phyloP scores from a whole-genome alignment of 2,888 invertebrate genomes.

The Hartigia nigra region DNA sequence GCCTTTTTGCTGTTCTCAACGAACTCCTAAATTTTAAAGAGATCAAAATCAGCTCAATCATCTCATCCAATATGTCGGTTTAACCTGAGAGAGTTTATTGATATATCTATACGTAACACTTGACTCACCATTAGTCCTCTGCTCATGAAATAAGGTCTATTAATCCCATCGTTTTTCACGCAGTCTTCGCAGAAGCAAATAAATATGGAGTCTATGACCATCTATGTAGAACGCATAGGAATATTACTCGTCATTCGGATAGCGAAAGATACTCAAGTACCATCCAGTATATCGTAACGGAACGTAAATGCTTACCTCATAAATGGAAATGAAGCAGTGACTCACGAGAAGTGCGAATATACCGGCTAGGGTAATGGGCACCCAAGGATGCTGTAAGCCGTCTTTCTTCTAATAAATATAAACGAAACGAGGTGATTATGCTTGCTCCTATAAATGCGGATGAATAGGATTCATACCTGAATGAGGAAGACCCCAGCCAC shows the following conservation, averaged over 20 bases:
- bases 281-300: background rate
- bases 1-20: constrained; percentile 73
- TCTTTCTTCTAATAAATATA: constrained; percentile 67
- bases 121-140: constrained; percentile 71
- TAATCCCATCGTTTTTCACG: constrained; percentile 73
- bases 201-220: constrained; percentile 77
- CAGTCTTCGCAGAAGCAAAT: constrained; percentile 78
- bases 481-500: constrained; percentile 72
- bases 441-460: constrained; percentile 7
- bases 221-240: constrained; percentile 43
- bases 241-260: too few relatives aligned
- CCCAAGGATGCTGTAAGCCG: constrained; percentile 71
- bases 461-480: constrained; percentile 63
- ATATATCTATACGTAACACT: too few relatives aligned
- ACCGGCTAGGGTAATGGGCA: constrained; percentile 73
- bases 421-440: background rate
- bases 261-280: too few relatives aligned
- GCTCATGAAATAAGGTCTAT: constrained; percentile 75
- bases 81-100: too few relatives aligned
- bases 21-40: constrained; percentile 65
- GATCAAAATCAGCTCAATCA: background rate
- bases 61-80: background rate
- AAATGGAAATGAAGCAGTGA: constrained; percentile 79
- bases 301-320: constrained; percentile 71
- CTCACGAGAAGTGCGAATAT: constrained; percentile 77